phyloP scores from a whole-genome alignment of 1,140 invertebrate species.

The Belonocnema kinseyi region DNA sequence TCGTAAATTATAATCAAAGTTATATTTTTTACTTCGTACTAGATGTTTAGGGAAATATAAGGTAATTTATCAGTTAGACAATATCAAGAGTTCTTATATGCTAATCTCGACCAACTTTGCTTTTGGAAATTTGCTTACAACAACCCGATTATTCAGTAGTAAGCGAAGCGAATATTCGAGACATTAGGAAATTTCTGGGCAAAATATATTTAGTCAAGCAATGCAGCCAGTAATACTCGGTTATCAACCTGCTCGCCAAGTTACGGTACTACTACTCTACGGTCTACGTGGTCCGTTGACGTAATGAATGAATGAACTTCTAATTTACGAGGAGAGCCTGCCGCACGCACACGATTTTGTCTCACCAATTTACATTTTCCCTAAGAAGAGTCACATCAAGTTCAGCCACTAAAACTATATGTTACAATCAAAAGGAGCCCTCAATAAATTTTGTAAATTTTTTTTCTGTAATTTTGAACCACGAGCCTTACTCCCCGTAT shows the following conservation, averaged over 20 bases:
- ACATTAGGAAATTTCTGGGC: not conserved
- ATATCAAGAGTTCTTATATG: no score
- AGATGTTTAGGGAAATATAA: no score
- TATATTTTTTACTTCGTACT: no score
- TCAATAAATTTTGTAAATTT: no score
- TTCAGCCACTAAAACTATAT: not conserved
- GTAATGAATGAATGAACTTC: constrained; percentile 25
- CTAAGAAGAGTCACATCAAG: constrained; percentile 16
- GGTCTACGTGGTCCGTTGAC: not conserved
- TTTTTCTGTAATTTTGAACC: no score
- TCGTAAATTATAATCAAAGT: no score
- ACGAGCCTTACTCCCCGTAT: no score
- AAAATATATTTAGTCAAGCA: constrained; percentile 10
- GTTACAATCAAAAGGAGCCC: no score
- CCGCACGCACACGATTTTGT: constrained; percentile 6
- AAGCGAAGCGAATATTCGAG: constrained; percentile 1
- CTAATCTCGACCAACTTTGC: not conserved
- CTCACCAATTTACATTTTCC: constrained; percentile 1
- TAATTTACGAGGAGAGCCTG: constrained; percentile 24
- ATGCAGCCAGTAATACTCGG: constrained; percentile 4
- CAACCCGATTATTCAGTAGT: not conserved
- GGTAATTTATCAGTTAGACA: no score
- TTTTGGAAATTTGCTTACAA: constrained; percentile 6
- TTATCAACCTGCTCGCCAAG: not conserved
- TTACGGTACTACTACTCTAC: no score